A percentile compares a stretch with the other conserved stretches of the same genome.
These are phyloP conservation scores for Acrocera orbiculus DNA, from an alignment of 2,888 invertebrate genomes.

Conservation along the genomic window DNA sequence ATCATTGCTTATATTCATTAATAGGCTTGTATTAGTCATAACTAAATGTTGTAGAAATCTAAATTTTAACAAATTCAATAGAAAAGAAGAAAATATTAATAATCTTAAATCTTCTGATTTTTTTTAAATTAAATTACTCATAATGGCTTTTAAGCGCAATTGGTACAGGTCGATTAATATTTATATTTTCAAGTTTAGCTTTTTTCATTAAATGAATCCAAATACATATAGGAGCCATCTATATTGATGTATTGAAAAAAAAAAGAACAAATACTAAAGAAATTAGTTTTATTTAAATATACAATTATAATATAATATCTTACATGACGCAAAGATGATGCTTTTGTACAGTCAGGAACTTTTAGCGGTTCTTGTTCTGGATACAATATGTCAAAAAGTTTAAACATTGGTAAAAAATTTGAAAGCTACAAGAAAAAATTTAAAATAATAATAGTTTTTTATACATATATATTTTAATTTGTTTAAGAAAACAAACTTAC, in stretches of 20 bases:
- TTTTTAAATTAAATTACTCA: constrained; percentile 45
- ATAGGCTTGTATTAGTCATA: constrained; percentile 51
- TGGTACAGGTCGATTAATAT: constrained; percentile 59
- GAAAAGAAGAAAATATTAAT: too few relatives aligned
- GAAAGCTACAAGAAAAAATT: constrained; percentile 37
- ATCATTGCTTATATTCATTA: constrained; percentile 70
- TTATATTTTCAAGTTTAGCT: constrained; percentile 71
- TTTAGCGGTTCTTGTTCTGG: constrained; percentile 80
- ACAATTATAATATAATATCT: background rate
- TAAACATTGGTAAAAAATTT: constrained; percentile 77
- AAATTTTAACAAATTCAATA: too few relatives aligned
- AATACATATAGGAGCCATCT: constrained; percentile 85
- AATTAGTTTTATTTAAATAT: background rate
- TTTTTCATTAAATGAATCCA: constrained; percentile 94
- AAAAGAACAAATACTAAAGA: background rate
- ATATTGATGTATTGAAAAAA: background rate
- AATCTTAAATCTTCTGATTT: too few relatives aligned
- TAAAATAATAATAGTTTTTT: background rate
- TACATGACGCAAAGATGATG: constrained; percentile 38
- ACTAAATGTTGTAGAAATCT: constrained; percentile 76
- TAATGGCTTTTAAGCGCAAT: constrained; percentile 65
- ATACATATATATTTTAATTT: background rate
- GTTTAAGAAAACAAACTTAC: constrained; percentile 29
- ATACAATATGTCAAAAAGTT: constrained; percentile 80
- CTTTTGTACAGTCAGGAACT: constrained; percentile 73